Conservation (phyloP, 2,113 vertebrate genomes). For the Octodon degus region DNA sequence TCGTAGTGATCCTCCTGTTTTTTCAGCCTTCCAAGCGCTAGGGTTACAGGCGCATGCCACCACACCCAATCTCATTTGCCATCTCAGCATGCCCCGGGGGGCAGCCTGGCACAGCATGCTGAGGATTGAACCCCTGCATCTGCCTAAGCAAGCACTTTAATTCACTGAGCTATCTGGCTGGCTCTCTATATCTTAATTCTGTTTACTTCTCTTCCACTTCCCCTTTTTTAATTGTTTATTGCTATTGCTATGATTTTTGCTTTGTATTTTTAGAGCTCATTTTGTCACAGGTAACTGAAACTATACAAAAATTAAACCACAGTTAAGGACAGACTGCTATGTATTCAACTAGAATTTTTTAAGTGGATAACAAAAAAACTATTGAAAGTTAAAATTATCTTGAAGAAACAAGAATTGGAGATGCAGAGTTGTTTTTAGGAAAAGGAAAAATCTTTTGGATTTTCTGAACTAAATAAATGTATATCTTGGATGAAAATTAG, state of each 20-base stretch:
- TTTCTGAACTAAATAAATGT: neutral
- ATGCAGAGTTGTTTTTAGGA: neutral
- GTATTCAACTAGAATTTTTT: conserved; percentile 8
- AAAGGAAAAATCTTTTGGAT: neutral
- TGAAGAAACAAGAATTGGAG: neutral
- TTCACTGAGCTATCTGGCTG: no score
- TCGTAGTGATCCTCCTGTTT: no score
- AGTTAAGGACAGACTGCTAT: neutral
- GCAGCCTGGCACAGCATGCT: no score
- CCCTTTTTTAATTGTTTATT: neutral
- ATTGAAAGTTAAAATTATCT: neutral
- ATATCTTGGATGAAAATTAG: neutral
- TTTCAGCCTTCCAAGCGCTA: no score
- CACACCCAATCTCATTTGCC: no score
- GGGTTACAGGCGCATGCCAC: no score
- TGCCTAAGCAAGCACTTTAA: no score
- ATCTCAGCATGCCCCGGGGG: no score
- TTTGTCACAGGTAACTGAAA: neutral
- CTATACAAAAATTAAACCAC: neutral
- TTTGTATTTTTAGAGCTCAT: neutral
- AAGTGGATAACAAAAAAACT: neutral
- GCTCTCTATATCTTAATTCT: neutral
- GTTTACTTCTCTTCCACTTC: neutral
- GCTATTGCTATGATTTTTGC: neutral
- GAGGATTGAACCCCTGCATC: no score